These are phyloP conservation scores for Penaeus chinensis DNA, from an alignment of 1,140 invertebrate genomes.

Conservation along the genomic window DNA sequence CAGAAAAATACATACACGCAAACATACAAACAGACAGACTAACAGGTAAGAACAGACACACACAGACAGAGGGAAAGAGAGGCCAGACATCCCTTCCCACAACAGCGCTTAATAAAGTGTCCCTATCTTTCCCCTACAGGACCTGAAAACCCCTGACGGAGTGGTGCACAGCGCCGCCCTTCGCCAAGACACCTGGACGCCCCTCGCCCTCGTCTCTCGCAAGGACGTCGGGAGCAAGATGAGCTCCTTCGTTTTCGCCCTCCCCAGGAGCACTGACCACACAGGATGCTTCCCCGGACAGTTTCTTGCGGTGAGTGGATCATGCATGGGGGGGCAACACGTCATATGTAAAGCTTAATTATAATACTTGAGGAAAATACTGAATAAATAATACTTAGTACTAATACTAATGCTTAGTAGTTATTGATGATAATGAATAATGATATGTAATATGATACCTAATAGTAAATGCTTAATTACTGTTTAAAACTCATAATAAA, in stretches of 20 bases:
- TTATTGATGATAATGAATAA: no score
- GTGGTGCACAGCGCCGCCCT: constrained; percentile 42
- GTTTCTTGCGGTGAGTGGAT: constrained; percentile 30
- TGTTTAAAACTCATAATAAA: no score
- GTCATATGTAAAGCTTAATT: no score
- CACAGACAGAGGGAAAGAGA: not conserved
- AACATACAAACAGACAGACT: not conserved
- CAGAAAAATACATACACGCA: not conserved
- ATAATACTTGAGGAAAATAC: no score
- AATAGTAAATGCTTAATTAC: no score
- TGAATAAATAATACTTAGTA: no score
- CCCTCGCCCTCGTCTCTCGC: constrained; percentile 8
- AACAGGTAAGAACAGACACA: not conserved
- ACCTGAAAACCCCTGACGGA: constrained; percentile 36
- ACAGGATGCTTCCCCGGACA: constrained; percentile 50
- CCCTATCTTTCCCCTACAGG: not conserved
- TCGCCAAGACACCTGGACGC: constrained; percentile 44
- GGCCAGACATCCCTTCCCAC: no score
- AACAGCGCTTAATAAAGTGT: not conserved
- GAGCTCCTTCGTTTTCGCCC: constrained; percentile 44
- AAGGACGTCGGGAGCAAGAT: constrained; percentile 34
- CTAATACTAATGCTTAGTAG: no score
- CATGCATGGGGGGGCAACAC: no score
- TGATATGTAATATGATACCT: no score
- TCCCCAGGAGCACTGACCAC: constrained; percentile 39